These are phyloP conservation scores for Conus ventricosus DNA, from an alignment of 1,140 invertebrate genomes.

Conservation along the genomic window DNA sequence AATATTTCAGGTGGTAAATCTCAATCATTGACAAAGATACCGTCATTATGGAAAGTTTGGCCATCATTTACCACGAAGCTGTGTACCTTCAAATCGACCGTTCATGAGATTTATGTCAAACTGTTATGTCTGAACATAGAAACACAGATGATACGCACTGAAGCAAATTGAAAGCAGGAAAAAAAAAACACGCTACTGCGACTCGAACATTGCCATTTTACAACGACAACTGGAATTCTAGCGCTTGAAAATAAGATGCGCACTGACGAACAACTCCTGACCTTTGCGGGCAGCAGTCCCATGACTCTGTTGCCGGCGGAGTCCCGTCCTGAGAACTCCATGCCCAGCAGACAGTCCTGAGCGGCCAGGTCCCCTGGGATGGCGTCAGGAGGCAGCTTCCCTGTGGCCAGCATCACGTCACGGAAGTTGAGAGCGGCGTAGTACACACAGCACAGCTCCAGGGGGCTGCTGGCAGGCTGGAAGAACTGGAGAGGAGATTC, in stretches of 20 bases:
- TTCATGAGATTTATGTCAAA: no score
- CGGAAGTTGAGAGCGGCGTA: constrained; percentile 97
- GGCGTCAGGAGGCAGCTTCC: constrained; percentile 95
- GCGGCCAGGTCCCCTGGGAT: constrained; percentile 81
- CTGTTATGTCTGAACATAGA: no score
- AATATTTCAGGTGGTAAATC: no score
- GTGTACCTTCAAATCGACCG: no score
- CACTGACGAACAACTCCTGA: constrained; percentile 29
- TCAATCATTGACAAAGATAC: no score
- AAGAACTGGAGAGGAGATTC: constrained; percentile 84
- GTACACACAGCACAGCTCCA: constrained; percentile 89
- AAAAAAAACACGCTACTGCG: no score
- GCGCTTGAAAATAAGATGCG: background rate
- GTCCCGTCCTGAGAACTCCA: constrained; percentile 91
- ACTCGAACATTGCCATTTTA: no score
- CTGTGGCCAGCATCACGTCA: constrained; percentile 97
- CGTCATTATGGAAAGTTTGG: no score
- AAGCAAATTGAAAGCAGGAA: no score
- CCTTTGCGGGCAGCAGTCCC: constrained; percentile 92
- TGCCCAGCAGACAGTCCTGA: constrained; percentile 93
- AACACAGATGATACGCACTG: no score
- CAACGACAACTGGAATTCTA: no score
- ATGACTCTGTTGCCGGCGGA: constrained; percentile 87
- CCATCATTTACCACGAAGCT: no score
- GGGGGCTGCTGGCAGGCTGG: constrained; percentile 59